Evolutionary conservation across 2,797 vertebrate species (phyloP).

Genomic region (Carcharodon carcharias): DNA sequence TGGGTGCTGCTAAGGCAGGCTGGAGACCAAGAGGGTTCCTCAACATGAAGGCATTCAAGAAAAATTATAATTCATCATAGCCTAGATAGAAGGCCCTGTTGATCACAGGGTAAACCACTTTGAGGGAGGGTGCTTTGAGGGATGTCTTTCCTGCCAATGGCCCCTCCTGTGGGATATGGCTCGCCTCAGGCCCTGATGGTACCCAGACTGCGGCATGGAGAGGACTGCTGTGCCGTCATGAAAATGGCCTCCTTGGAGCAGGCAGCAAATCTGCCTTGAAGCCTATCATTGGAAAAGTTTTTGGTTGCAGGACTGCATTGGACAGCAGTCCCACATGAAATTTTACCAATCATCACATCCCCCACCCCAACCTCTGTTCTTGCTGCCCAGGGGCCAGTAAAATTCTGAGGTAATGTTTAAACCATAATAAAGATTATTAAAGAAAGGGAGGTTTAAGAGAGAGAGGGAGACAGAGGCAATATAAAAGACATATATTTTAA

Average conservation of each 20-base stretch:
- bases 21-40: no score
- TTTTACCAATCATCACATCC: no score
- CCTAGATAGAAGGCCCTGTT: background rate
- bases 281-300: background rate
- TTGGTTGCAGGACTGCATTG: no score
- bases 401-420: background rate
- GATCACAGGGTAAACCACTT: background rate
- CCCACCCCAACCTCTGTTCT: background rate
- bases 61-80: background rate
- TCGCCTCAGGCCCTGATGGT: background rate
- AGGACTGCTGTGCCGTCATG: background rate
- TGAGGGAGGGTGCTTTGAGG: background rate
- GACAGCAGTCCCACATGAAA: background rate
- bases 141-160: background rate
- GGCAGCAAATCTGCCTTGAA: background rate
- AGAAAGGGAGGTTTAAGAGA: background rate
- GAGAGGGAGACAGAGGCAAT: background rate
- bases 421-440: background rate
- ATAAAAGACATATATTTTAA: background rate
- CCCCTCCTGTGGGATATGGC: background rate
- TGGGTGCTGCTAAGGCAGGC: background rate
- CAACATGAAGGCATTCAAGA: background rate
- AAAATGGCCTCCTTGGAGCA: background rate
- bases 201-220: background rate
- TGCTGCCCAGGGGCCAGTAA: no score